A percentile compares a stretch with the other conserved stretches of the same genome.
These are phyloP conservation scores for Scophthalmus maximus DNA, from an alignment of 2,113 vertebrate species.

Conservation along the genomic window DNA sequence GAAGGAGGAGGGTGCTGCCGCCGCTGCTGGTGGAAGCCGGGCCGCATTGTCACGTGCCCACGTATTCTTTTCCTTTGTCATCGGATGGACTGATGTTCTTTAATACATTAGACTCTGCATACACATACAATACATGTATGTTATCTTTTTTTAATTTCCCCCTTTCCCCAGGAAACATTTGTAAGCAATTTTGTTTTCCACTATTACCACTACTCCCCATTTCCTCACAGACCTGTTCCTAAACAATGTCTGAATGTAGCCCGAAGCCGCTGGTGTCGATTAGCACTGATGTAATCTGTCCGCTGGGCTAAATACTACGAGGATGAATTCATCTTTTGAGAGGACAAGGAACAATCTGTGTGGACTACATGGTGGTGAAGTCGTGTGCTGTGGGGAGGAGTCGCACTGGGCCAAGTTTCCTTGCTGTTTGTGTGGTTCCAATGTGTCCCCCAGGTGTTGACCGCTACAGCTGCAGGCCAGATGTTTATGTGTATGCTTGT, in stretches of 20 bases:
- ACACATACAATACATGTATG: background rate
- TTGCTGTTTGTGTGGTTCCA: slow-evolving; percentile 10
- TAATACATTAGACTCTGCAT: background rate
- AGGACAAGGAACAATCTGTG: slow-evolving; percentile 39
- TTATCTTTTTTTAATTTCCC: too few species aligned
- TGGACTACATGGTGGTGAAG: slow-evolving; percentile 29
- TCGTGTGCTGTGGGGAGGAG: slow-evolving; percentile 45
- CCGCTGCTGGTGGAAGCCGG: slow-evolving; percentile 26
- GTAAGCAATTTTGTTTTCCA: background rate
- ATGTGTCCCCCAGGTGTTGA: slow-evolving; percentile 47
- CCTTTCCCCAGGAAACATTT: background rate
- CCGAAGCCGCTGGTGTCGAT: background rate
- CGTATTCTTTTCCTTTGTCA: slow-evolving; percentile 27
- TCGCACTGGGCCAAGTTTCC: background rate
- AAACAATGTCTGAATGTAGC: slow-evolving; percentile 17
- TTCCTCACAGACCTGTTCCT: background rate
- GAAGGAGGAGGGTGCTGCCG: slow-evolving; percentile 14
- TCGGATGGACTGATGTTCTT: slow-evolving; percentile 11
- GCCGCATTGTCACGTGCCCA: slow-evolving; percentile 40
- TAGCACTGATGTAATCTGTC: slow-evolving; percentile 50
- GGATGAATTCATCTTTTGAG: slow-evolving; percentile 57
- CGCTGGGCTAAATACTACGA: slow-evolving; percentile 31
- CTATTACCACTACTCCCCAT: background rate
- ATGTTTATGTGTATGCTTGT: slow-evolving; percentile 38
- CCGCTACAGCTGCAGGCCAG: slow-evolving; percentile 59